A percentile compares a stretch with the other conserved stretches of the same genome.
phyloP scores from a whole-genome alignment of 2,113 vertebrate genomes.

The Trematocara marginatum region DNA sequence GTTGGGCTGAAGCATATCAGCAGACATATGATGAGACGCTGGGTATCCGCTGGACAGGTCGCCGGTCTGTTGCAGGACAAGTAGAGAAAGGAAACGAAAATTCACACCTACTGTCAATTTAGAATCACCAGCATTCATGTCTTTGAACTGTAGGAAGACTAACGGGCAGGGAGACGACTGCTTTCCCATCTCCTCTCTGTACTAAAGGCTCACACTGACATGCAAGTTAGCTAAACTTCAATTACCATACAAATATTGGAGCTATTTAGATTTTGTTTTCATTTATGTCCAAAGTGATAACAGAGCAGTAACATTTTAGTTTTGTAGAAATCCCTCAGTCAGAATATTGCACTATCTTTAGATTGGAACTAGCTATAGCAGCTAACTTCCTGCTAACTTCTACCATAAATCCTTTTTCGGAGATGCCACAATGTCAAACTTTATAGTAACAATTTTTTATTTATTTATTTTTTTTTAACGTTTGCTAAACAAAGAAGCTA shows the following conservation, averaged over 20 bases:
- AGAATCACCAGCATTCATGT: neutral
- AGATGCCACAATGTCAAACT: neutral
- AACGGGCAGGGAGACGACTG: neutral
- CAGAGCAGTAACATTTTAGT: neutral
- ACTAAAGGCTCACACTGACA: neutral
- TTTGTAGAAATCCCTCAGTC: neutral
- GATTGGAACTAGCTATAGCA: neutral
- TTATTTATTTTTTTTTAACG: fast-evolving
- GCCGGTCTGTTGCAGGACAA: neutral
- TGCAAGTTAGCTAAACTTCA: neutral
- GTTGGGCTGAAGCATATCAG: neutral
- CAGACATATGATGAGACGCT: neutral
- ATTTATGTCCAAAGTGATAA: neutral
- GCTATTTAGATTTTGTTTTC: neutral
- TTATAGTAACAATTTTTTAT: neutral
- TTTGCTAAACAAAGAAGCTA: neutral
- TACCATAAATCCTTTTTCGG: neutral
- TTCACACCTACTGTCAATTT: neutral
- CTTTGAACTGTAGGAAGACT: neutral
- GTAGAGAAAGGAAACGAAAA: neutral
- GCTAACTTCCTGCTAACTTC: neutral
- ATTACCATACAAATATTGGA: neutral
- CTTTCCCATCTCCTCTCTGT: neutral
- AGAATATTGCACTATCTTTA: neutral
- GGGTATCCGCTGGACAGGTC: neutral